Evolutionary conservation across 2,888 invertebrate genomes (phyloP).

Genomic region (Sipha maydis): DNA sequence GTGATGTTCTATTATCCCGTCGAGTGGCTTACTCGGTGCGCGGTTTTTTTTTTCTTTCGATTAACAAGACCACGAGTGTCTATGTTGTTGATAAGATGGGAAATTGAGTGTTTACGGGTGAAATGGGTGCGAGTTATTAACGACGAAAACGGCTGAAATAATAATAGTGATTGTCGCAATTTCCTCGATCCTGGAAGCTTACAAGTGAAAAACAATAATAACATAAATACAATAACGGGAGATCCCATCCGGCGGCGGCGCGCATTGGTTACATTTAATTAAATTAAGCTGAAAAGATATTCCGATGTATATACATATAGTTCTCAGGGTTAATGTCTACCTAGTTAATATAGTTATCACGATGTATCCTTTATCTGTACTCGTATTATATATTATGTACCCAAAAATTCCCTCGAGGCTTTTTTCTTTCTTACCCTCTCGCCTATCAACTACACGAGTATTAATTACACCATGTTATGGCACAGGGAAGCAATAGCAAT

Average conservation of each 20-base stretch:
- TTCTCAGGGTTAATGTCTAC: not conserved
- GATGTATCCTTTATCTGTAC: conserved; percentile 21
- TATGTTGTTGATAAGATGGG: not conserved
- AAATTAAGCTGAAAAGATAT: conserved; percentile 23
- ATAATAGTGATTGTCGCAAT: not conserved
- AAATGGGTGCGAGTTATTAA: not conserved
- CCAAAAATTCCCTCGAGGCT: conserved; percentile 24
- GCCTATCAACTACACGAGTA: not conserved
- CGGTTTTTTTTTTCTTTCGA: not conserved
- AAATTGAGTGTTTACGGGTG: not conserved
- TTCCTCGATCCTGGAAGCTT: not conserved
- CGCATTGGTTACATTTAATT: conserved; percentile 35
- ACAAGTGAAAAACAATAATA: not conserved
- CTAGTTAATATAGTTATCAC: conserved; percentile 29
- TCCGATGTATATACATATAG: not conserved
- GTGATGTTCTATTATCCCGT: not conserved
- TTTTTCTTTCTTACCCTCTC: conserved; percentile 28
- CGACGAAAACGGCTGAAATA: not conserved
- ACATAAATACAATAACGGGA: not conserved
- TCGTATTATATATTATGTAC: not conserved
- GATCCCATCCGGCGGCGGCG: not conserved
- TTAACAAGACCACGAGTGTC: not conserved
- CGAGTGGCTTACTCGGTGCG: not conserved
- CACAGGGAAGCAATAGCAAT: not conserved
- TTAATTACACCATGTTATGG: conserved; percentile 37